Conservation (phyloP, 2,888 invertebrate species). For the Lumbricus terrestris region DNA sequence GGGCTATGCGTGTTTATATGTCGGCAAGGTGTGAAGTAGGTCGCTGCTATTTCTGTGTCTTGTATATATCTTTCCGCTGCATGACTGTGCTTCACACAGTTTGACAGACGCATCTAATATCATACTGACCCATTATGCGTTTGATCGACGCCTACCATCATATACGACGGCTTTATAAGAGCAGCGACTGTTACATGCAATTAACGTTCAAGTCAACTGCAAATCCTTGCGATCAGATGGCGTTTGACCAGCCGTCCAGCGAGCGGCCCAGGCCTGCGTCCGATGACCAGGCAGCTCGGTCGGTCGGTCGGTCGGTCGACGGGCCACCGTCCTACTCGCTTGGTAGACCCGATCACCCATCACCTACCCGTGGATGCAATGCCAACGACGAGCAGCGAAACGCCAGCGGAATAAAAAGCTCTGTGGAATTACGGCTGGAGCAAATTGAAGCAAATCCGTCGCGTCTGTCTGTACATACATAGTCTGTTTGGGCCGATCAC, state of each 20-base stretch:
- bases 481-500: background rate
- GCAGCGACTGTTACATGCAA: background rate
- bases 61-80: no score
- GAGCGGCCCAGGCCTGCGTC: no score
- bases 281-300: background rate
- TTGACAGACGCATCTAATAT: background rate
- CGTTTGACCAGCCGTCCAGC: background rate
- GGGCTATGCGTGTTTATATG: background rate
- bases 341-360: slow-evolving; percentile 3
- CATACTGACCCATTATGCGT: background rate
- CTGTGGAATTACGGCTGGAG: background rate
- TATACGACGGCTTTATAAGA: background rate
- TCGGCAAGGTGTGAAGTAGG: background rate
- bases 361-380: no score
- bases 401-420: background rate
- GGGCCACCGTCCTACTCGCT: background rate
- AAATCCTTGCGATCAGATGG: background rate
- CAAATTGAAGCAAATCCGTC: slow-evolving; percentile 3
- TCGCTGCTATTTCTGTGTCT: background rate
- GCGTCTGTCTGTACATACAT: background rate
- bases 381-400: no score
- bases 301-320: background rate
- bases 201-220: background rate
- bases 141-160: background rate
- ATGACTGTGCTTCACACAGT: no score